These are phyloP conservation scores for Macropodus opercularis DNA, from an alignment of 2,797 vertebrate species.

Conservation along the genomic window DNA sequence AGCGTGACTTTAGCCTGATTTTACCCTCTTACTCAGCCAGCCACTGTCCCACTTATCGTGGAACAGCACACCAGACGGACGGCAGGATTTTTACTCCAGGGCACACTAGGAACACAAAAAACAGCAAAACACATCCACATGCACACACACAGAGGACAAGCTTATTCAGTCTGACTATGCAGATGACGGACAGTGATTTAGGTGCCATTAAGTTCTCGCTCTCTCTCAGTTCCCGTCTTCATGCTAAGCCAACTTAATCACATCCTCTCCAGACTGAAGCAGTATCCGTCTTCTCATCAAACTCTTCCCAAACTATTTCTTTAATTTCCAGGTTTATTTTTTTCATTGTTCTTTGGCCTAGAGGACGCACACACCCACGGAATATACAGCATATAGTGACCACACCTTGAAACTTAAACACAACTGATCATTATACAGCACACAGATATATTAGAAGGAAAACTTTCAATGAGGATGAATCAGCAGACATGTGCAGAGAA, in stretches of 20 bases:
- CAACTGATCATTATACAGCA: no score
- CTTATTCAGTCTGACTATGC: conserved; percentile 44
- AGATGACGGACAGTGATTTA: conserved; percentile 12
- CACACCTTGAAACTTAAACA: no score
- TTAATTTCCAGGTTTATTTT: no score
- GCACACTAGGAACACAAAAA: conserved; percentile 63
- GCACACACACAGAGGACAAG: conserved; percentile 11
- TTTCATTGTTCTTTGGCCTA: no score
- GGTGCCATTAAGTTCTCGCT: not conserved
- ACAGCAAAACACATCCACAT: conserved; percentile 45
- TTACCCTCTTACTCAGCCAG: conserved; percentile 68
- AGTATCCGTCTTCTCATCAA: not conserved
- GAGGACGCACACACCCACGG: no score
- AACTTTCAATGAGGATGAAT: no score
- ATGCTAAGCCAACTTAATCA: conserved; percentile 4
- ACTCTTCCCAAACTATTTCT: no score
- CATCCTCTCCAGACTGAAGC: not conserved
- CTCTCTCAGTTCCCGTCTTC: conserved; percentile 4
- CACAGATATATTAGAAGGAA: no score
- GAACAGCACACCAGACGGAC: conserved; percentile 65
- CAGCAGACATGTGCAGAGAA: no score
- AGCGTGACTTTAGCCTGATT: conserved; percentile 63
- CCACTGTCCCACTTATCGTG: conserved; percentile 72
- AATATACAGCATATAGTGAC: no score
- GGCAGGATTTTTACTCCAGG: conserved; percentile 61